Evolutionary conservation across 2,888 invertebrate genomes (phyloP), one percentile per base, ranked within the genome.

Genomic region (Megastigmus dorsalis): DNA sequence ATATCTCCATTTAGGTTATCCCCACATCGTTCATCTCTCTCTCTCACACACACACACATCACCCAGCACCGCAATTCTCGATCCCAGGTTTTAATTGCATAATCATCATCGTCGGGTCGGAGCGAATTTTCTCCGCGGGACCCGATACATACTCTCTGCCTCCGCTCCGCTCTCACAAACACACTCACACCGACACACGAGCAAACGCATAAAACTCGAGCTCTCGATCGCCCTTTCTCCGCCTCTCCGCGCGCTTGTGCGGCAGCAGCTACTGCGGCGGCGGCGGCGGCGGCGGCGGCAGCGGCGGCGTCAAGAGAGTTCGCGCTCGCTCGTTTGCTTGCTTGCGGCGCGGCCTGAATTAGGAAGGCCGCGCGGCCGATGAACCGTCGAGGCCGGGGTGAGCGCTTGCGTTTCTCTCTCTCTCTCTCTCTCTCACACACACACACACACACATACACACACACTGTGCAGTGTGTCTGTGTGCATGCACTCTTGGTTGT

Each of bases 311-410:
- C 69, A 74, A 69, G 67, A 67, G 62, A 67, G 62, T 59, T 69
- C 45, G 69, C 45, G 69, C 45, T 36, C 55, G 69, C 59, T 26
- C 65, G 60, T 23, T 65, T n/a, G 55, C 71, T 63, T 45, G 43
- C 48, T 54, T 23, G 43, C 69, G 52, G 73, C 78, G 79, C 78
- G 80, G 74, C 80, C 84, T 80, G 81, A 82, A 81, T 83, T 79
- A 79, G 82, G 84, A 85, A 86, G 86, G 86, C 83, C 84, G 80
- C 77, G 72, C 78, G 84, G 82, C 78, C 85, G 83, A 84, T 83
- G 84, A 86, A 85, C 84, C 81, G 76, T 79, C 84, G 84, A 82
- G 84, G 84, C 84, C 84, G 82, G 82, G 82, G 81, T 81, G 80
- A 82, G 78, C 81, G 74, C 55, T 45, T 70, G 33, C 65, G 59